Conservation (phyloP, 2,888 invertebrate genomes). For the Nysson spinosus region DNA sequence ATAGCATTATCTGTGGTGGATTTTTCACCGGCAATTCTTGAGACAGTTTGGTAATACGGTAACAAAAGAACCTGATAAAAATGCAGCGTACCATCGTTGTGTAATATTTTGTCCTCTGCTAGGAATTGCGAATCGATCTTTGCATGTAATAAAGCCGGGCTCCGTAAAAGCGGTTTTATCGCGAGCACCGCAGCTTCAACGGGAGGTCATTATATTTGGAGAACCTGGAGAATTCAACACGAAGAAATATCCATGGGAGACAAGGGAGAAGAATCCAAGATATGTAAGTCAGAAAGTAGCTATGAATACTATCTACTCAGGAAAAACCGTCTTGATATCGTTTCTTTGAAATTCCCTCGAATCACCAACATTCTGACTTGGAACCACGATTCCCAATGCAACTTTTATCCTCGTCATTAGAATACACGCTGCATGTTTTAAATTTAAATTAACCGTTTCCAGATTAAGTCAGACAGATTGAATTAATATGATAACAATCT, state of each 20-base stretch:
- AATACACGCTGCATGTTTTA: too few species aligned
- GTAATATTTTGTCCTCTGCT: neutral
- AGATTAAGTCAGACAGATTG: too few species aligned
- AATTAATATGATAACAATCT: too few species aligned
- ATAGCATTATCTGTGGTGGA: too few species aligned
- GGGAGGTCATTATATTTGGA: slow-evolving; percentile 12
- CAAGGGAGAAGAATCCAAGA: slow-evolving; percentile 13
- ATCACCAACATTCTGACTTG: too few species aligned
- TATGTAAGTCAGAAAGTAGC: slow-evolving; percentile 24
- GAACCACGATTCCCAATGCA: too few species aligned
- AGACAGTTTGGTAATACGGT: too few species aligned
- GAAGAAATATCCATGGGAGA: slow-evolving; percentile 26
- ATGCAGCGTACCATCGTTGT: too few species aligned
- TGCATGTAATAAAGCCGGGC: neutral
- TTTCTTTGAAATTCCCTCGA: slow-evolving; percentile 2
- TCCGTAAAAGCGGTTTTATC: slow-evolving; percentile 2
- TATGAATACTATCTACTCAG: slow-evolving; percentile 12
- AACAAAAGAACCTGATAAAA: too few species aligned
- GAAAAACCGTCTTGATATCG: slow-evolving; percentile 12
- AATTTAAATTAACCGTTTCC: too few species aligned
- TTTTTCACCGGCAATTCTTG: too few species aligned
- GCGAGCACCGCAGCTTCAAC: slow-evolving; percentile 13
- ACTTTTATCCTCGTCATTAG: too few species aligned
- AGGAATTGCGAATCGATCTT: neutral
- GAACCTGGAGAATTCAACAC: slow-evolving; percentile 11